phyloP scores from a whole-genome alignment of 2,113 vertebrate species.

The Sminthopsis crassicaudata region DNA sequence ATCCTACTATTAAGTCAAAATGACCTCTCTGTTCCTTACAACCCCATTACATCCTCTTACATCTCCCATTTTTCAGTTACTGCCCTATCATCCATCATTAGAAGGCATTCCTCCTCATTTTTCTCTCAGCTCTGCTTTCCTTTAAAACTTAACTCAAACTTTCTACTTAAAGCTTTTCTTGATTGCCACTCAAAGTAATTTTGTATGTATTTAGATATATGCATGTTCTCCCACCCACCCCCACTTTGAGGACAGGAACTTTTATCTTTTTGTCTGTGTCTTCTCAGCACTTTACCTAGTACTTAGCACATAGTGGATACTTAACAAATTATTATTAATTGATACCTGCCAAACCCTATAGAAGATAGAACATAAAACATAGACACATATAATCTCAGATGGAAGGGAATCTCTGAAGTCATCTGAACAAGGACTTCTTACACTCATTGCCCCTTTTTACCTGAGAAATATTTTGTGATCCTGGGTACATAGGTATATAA shows the following conservation, averaged over 20 bases:
- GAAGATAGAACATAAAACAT: background rate
- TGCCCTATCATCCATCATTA: background rate
- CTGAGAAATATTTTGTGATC: too few relatives aligned
- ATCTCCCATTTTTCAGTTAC: background rate
- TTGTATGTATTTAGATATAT: background rate
- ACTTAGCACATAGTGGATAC: background rate
- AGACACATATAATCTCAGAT: background rate
- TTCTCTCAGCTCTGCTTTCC: background rate
- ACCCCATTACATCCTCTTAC: background rate
- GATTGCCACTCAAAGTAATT: background rate
- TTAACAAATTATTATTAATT: background rate
- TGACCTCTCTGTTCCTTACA: background rate
- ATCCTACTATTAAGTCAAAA: background rate
- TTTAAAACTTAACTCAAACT: background rate
- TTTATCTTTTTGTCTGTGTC: background rate
- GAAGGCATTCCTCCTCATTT: background rate
- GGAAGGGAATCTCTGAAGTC: background rate
- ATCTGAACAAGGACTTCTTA: too few relatives aligned
- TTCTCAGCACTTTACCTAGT: background rate
- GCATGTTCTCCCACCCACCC: background rate
- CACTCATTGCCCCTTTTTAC: too few relatives aligned
- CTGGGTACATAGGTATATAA: too few relatives aligned
- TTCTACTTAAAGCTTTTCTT: background rate
- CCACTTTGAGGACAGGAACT: background rate
- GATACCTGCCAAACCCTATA: background rate